Base-by-base conservation (phyloP, 2,888 invertebrate genomes). In the Odontocerum albicorne region DNA sequence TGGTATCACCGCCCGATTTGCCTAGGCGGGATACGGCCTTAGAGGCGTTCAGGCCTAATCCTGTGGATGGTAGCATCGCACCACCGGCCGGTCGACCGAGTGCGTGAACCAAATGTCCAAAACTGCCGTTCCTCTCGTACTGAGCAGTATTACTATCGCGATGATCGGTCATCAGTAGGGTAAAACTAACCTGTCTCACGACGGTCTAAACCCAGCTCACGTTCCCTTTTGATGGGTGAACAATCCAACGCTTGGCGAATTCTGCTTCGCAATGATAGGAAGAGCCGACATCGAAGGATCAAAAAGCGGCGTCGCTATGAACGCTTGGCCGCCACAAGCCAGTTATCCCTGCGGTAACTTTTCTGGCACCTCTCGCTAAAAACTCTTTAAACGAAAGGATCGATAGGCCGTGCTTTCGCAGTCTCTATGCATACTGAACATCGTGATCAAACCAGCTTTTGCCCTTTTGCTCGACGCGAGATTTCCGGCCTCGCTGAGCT, bases 191-290 rank as follows among this genome's bases (percentile, higher is more conserved):
- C 77, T 80, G n/a, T n/a, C n/a, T n/a, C n/a, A n/a, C n/a, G n/a
- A n/a, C n/a, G n/a, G n/a, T n/a, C n/a, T n/a, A n/a, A n/a, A n/a
- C n/a, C n/a, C n/a, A n/a, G n/a, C n/a, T n/a, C n/a, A n/a, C n/a
- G n/a, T n/a, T n/a, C n/a, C 79, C 80, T 81, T 70, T 81, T 79
- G 70, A 77, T 75, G 81, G 82, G 80, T 83, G 81, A 85, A 84
- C 83, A 85, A 85, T 84, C 83, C 83, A 75, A 84, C 82, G 75
- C 83, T 83, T 83, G 76, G 80, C 73, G 78, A 83, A 80, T 83
- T 84, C 79, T 79, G 84, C 83, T 83, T 84, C 82, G 74, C 82
- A 82, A 85, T 83, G 82, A 83, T 84, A 85, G 83, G 83, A 84
- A 84, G 82, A 85, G 83, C 82, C 83, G 35, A 35, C n/a, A n/a